Evolutionary conservation across 1,140 invertebrate genomes (phyloP), one percentile per base, ranked within the genome.

Genomic region (Drosophila murphyi): DNA sequence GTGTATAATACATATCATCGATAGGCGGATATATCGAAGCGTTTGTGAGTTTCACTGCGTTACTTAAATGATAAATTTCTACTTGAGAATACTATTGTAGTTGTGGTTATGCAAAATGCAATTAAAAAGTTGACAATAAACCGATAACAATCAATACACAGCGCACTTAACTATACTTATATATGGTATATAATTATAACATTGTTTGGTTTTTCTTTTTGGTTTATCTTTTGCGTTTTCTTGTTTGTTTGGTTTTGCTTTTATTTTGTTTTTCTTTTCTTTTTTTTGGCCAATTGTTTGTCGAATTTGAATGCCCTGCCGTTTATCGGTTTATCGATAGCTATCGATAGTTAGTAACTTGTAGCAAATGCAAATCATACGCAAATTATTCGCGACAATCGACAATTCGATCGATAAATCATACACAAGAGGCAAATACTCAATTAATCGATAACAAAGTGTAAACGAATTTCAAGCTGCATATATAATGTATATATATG

Each of bases 311-410:
- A 34, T 77, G 82, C 82, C 76, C 47, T 68, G 37, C 29, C 65
- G 64, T 70, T 75, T 76, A 68, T 69, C 73, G 86, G 76, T 82
- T 87, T 87, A 87, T 87, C 83, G 68, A 87, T 76, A 48, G 47
- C 54, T 67, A 69, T 69, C 61, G 74, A 86, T 72, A 79, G 79
- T 83, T 83, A 87, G 85, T 83, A 71, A 75, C 68, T 60, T 71
- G 68, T 74, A 76, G 73, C 81, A 82, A 86, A 79, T 88, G 75
- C 78, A 91, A 90, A 90, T 90, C 60, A 90, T 88, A 90, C 68
- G 64, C 65, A 43, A 79, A 82, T 52, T 48, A 43, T 43, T 32
- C 43, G 57, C 61, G 56, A 48, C 47, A 57, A 32, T 48, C 54
- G 45, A 48, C 39, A 8, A 62, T 80, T 76, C 51, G 69, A 48